Base-by-base conservation (phyloP, 2,888 invertebrate species). In the Drosophila recens region DNA sequence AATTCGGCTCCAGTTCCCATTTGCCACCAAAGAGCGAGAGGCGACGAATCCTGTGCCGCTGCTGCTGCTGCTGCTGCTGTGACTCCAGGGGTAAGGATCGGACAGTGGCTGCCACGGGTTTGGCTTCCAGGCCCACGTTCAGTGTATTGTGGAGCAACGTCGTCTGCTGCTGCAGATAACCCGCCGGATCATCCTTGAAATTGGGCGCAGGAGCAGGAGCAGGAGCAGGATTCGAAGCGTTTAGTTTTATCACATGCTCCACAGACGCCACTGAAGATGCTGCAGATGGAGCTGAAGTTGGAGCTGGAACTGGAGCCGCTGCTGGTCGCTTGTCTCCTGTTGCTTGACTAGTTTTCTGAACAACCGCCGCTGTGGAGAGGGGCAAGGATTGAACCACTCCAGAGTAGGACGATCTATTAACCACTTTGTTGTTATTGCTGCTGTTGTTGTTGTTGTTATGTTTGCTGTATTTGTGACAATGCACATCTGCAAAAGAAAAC, bases 91-190 rank as follows among this genome's bases (percentile, higher is more conserved):
- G 69, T 62, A 76, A 13, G 0, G 80, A 54, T 27, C 75, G 54
- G 0, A 77, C 71, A 0, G 66, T 66, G 9, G 66, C 54, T 6
- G 67, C 45, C 49, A 63, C 36, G 3, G 72, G 64, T 53, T 81
- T 66, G 38, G 81, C 42, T 92, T 92, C 68, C 96, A 95, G 91
- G 96, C 97, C 66, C 95, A 95, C 92, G 96, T 97, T 10, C 96
- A 97, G 54, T 13, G 80, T 86, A 90, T 95, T 97, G 90, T 97
- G 97, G 56, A 98, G 92, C 78, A 98, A 92, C 34, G 96, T 97
- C 0, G 98, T 97, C 92, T 98, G 98, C 86, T 98, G 97, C 5
- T 97, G 97, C 80, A 98, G 93, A 93, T 97, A 98, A 3, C 97
- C 98, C 87, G 96, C 96, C 0, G 98, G 97, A 92, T 98, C 97